These are phyloP conservation scores for Matsumyia berberina DNA, from an alignment of 2,888 invertebrate species.

Conservation along the genomic window DNA sequence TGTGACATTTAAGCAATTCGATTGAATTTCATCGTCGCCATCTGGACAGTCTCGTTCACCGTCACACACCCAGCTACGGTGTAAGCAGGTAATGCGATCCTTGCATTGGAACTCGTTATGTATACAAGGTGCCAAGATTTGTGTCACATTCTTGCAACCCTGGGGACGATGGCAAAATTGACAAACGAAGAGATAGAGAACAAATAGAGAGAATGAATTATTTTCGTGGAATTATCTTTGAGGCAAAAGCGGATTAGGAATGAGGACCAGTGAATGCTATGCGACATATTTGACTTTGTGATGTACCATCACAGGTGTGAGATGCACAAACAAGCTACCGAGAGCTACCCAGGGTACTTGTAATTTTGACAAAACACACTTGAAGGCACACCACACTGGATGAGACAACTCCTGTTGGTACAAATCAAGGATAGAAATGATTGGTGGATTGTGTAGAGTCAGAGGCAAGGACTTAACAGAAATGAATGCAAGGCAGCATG, in stretches of 20 bases:
- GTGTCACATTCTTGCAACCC: constrained; percentile 87
- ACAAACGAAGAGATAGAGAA: no score
- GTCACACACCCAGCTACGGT: constrained; percentile 93
- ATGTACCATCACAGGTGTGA: neutral
- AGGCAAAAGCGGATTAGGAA: constrained; percentile 11
- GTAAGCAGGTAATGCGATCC: constrained; percentile 92
- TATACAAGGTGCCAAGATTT: constrained; percentile 87
- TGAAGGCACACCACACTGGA: no score
- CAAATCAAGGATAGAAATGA: no score
- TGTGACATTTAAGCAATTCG: constrained; percentile 88
- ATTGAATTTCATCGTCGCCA: constrained; percentile 90
- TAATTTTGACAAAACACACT: no score
- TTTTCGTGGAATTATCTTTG: constrained; percentile 3
- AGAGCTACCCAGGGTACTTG: neutral
- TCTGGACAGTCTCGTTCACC: constrained; percentile 93
- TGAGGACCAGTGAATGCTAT: neutral
- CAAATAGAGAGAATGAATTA: constrained; percentile 19
- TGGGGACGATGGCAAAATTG: constrained; percentile 84
- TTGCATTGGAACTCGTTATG: constrained; percentile 91
- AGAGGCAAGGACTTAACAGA: no score
- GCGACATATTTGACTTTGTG: constrained; percentile 22
- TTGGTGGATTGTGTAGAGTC: no score
- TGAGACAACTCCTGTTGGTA: no score
- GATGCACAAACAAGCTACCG: neutral
- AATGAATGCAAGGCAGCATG: no score